These are phyloP conservation scores for Calameuta pallipes DNA, from an alignment of 2,888 invertebrate species.

Conservation along the genomic window DNA sequence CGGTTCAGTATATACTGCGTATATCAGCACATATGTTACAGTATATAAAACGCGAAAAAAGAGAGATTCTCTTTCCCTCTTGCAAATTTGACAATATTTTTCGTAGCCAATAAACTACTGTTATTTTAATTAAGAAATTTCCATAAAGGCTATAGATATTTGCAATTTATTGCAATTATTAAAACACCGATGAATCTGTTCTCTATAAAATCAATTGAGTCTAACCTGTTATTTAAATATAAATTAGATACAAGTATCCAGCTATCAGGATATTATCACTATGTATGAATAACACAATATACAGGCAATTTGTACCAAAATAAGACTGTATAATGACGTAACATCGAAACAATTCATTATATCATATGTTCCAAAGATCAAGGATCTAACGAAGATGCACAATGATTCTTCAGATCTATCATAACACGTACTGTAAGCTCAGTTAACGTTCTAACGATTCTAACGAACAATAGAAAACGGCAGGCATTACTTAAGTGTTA, in stretches of 20 bases:
- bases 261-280: not conserved
- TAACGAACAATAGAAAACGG: not conserved
- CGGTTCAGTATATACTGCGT: not conserved
- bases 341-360: not conserved
- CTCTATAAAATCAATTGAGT: not conserved
- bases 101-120: not conserved
- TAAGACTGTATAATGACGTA: not conserved
- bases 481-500: not conserved
- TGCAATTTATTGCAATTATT: not conserved
- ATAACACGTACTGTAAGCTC: not conserved
- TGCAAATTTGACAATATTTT: not conserved
- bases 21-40: not conserved
- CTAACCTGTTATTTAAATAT: slow-evolving; percentile 2
- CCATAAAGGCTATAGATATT: not conserved
- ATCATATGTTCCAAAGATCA: not conserved
- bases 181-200: not conserved
- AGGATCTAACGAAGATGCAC: not conserved
- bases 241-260: not conserved
- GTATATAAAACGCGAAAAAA: not conserved
- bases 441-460: not conserved
- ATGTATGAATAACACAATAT: not conserved
- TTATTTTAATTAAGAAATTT: not conserved
- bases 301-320: not conserved
- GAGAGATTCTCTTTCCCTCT: not conserved
- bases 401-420: not conserved